Conservation (phyloP, 2,797 vertebrate genomes). For the Neosilurus mollespiculum region DNA sequence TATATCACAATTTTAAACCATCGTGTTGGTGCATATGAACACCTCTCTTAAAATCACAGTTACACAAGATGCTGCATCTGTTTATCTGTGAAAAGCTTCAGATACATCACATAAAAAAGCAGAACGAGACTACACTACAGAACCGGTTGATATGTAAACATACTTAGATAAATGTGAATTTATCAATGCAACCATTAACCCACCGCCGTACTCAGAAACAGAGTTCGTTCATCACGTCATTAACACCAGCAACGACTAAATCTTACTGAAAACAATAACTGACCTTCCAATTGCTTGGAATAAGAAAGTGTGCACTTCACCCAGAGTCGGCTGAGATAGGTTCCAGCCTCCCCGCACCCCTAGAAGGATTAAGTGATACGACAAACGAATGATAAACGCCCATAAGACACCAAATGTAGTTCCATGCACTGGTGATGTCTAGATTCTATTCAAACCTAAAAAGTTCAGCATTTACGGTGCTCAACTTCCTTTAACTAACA, state of each 20-base stretch:
- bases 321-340: no score
- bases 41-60: conserved; percentile 25
- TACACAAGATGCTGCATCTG: neutral
- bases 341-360: no score
- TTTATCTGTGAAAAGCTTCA: conserved; percentile 8
- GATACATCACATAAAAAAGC: neutral
- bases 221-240: conserved; percentile 45
- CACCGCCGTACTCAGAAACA: neutral
- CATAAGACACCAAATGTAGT: no score
- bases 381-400: no score
- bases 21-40: neutral
- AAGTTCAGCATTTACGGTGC: no score
- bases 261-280: neutral
- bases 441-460: no score
- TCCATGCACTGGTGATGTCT: no score
- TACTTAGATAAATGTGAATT: neutral
- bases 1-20: conserved; percentile 16
- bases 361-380: no score
- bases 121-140: neutral
- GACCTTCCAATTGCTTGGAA: neutral
- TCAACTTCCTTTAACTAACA: no score
- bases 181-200: neutral
- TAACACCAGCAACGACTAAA: conserved; percentile 54
- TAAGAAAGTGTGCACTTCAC: neutral
- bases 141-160: conserved; percentile 14